Evolutionary conservation across 2,113 vertebrate species (phyloP).

Genomic region (Manacus vitellinus): DNA sequence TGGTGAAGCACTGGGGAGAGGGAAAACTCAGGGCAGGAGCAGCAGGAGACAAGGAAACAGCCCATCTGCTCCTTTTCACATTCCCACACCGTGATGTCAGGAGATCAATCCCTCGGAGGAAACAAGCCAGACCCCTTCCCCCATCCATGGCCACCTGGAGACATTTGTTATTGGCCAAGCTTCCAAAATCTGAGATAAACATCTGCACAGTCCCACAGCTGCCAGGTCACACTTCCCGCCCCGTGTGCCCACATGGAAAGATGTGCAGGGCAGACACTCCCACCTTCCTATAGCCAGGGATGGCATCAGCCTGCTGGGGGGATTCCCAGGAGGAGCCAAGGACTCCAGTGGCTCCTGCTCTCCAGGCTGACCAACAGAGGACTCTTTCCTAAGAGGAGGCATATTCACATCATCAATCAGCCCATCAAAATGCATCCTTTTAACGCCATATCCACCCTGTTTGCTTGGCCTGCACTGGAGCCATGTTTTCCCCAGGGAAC

Average conservation of each 20-base stretch:
- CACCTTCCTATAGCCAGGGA: background rate
- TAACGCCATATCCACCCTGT: background rate
- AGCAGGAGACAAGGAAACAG: accelerated
- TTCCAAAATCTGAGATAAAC: background rate
- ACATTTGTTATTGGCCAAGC: background rate
- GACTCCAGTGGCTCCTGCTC: background rate
- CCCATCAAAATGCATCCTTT: background rate
- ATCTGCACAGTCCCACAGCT: background rate
- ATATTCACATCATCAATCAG: background rate
- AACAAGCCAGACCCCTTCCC: background rate
- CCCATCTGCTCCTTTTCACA: background rate
- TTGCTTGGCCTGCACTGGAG: background rate
- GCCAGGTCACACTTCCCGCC: background rate
- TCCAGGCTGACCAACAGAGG: background rate
- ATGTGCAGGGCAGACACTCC: background rate
- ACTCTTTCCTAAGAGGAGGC: background rate
- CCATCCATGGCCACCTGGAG: background rate
- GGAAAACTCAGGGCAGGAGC: background rate
- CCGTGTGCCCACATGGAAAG: background rate
- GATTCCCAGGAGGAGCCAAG: background rate
- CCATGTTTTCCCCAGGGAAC: background rate
- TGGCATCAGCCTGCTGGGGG: background rate
- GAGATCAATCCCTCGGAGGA: background rate
- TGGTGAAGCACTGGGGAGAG: background rate
- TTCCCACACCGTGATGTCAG: background rate